Conservation (phyloP, 2,797 vertebrate species). For the Tarsius wallacei region DNA sequence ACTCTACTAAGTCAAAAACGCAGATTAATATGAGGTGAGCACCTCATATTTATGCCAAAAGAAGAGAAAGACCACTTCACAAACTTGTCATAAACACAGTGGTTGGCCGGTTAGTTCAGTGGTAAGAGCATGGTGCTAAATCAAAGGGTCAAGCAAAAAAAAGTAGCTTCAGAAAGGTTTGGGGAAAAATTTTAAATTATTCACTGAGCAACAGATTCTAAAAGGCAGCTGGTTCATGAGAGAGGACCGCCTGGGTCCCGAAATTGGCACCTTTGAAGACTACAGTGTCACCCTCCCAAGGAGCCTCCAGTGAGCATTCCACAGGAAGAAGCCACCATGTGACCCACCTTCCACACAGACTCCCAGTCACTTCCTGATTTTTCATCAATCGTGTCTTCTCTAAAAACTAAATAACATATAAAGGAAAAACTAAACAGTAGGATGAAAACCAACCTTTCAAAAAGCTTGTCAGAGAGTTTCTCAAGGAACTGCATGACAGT, state of each 20-base stretch:
- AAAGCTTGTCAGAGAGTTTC: slow-evolving; percentile 95
- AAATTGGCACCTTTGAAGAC: neutral
- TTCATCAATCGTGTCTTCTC: slow-evolving; percentile 24
- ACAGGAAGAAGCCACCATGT: too few species aligned
- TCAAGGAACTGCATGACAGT: slow-evolving; percentile 96
- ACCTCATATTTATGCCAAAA: neutral
- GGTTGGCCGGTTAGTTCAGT: too few species aligned
- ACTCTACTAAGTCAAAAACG: neutral
- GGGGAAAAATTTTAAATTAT: neutral
- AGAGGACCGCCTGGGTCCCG: neutral
- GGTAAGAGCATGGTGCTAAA: neutral
- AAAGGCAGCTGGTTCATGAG: neutral
- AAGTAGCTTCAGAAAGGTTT: neutral
- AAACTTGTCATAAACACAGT: neutral
- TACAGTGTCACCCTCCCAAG: too few species aligned
- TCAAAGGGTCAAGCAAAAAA: neutral
- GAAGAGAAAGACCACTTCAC: neutral
- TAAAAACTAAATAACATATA: neutral
- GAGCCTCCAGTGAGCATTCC: too few species aligned
- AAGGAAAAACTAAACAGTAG: neutral
- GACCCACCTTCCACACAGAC: neutral
- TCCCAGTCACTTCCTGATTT: neutral
- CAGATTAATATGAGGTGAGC: too few species aligned
- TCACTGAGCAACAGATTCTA: neutral
- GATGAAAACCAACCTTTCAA: slow-evolving; percentile 93